Conservation (phyloP, 2,797 vertebrate genomes). For the Corythornis leucogaster region DNA sequence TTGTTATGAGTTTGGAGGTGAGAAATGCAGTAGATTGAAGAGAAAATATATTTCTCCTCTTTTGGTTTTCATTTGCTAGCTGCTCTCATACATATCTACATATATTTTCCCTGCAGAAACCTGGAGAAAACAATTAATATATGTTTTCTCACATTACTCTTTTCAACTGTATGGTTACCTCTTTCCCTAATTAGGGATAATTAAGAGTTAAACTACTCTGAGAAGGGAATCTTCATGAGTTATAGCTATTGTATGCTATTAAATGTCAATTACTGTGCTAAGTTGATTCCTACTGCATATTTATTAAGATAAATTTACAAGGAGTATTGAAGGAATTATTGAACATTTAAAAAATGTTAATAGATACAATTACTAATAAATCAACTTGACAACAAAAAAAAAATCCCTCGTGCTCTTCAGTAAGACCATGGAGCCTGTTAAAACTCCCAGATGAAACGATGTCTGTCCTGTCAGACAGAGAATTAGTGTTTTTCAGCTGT, state of each 20-base stretch:
- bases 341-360: conserved; percentile 62
- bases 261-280: conserved; percentile 4
- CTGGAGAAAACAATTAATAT: background rate
- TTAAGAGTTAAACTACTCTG: conserved; percentile 31
- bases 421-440: conserved; percentile 38
- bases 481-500: background rate
- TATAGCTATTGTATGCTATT: conserved; percentile 2
- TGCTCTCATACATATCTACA: background rate
- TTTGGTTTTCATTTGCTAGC: background rate
- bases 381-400: conserved; percentile 39
- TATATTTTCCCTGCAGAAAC: background rate
- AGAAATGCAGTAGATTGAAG: background rate
- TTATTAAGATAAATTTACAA: conserved; percentile 71
- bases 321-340: conserved; percentile 28
- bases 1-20: conserved; percentile 2
- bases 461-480: background rate
- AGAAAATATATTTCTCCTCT: background rate
- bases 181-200: background rate
- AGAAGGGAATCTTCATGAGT: conserved; percentile 22
- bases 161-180: background rate
- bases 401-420: conserved; percentile 5
- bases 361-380: conserved; percentile 49
- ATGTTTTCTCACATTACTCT: background rate
- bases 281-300: conserved; percentile 57
- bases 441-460: background rate